Base-by-base conservation (phyloP, 2,797 vertebrate species). In the Delichon dasypus region DNA sequence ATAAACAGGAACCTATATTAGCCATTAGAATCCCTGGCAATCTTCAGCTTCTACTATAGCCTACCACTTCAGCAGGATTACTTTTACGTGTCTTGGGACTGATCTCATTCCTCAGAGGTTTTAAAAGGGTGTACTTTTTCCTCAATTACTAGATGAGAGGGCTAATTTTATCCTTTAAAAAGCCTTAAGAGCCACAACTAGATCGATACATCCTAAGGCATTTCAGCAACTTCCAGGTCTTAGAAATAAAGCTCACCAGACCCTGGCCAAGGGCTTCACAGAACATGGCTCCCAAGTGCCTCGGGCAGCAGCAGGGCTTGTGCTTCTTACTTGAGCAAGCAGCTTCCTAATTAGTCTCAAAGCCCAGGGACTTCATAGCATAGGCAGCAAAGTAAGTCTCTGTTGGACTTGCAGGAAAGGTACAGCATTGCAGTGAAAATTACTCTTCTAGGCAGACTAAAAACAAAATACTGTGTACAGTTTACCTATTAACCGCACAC, bases 341-440 rank as follows among this genome's bases (percentile, higher is more conserved):
- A 86, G 55, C 9, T 79, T 55, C 44, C 61, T 72, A 42, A 48
- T 60, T 42, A 66, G 20, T 22, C 65, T 67, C 72, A 85, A 80
- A 92, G 57, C 14, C 23, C 19, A 38, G 16, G 8, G 67, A 7
- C 34, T 22, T 82, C 30, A n/a, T 19, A 85, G 58, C 34, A 72
- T 27, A 81, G 16, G 9, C 23, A 76, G 30, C 29, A 73, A 85
- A 89, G 13, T 5, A 32, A 86, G n/a, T 26, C n/a, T 71, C 23
- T 51, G 19, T 32, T 38, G 3, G 2, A 85, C 10, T 74, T 79
- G 36, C 27, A 64, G 20, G 13, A 8, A 15, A 90, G 25, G 6
- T 72, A 80, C 5, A 91, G 22, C 30, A 67, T 32, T 91, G 89
- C 94, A 96, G 93, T 93, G 93, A 94, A 96, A 95, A 80, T 40